Evolutionary conservation across 2,113 vertebrate species (phyloP), one percentile per base, ranked within the genome.

Genomic region (Xenus cinereus): DNA sequence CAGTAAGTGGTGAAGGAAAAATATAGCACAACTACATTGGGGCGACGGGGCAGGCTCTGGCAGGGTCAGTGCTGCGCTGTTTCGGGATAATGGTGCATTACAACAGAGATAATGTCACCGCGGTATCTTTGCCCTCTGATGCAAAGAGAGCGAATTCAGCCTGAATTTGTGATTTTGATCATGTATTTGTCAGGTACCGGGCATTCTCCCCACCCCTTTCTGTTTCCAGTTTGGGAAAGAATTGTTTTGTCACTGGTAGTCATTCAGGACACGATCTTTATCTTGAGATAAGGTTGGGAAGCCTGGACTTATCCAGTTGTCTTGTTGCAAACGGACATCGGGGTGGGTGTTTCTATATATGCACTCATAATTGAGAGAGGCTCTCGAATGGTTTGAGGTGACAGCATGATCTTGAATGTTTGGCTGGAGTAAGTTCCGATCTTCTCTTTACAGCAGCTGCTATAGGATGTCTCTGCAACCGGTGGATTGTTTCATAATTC

Each of bases 21-120:
- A 4, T 1, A 7, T n/a, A 81, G 35, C 41, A n/a, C 21, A n/a
- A 2, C 28, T 54, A 3, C 20, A 2, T 13, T 2, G 68, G n/a
- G 35, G 21, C 2, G 9, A 28, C 4, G 6, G 0, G 2, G 67
- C 62, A 59, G 54, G 35, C 50, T 73, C 69, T 37, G 28, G 11
- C 54, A 71, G 50, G 27, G 15, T 26, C 2, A 0, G 18, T 6
- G 14, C 54, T 33, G 46, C 0, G 0, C 18, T 10, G 18, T 39
- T 14, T 14, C 1, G 3, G 46, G 50, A 14, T 39, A 39, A 21
- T 3, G 22, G 46, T 27, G 50, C 20, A 6, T 54, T 54, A 18
- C 9, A 54, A 15, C 30, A 30, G 53, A 54, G 28, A 10, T 30
- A 17, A 28, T 30, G 53, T 18, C 14, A 10, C 53, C 2, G 7